Evolutionary conservation across 92 coral and sea anemone genomes (phyloP).

Genomic region (Porites cylindrica): DNA sequence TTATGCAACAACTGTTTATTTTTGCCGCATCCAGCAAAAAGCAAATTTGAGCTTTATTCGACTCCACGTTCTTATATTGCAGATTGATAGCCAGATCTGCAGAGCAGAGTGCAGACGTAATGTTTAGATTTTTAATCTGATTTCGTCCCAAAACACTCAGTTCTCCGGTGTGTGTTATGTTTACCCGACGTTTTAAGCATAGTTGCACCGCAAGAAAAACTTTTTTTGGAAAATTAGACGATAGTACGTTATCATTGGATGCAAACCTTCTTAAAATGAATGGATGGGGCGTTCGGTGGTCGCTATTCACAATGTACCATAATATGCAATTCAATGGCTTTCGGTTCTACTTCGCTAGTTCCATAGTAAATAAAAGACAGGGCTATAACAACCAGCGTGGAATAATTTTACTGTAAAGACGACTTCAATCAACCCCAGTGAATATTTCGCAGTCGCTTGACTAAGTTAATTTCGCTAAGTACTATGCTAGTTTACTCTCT

Average conservation of each 20-base stretch:
- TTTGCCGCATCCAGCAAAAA: background rate
- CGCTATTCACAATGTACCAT: slow-evolving; percentile 47
- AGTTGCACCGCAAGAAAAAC: no score
- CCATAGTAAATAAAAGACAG: slow-evolving; percentile 56
- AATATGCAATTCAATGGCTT: slow-evolving; percentile 74
- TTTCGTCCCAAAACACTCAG: background rate
- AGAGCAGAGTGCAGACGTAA: no score
- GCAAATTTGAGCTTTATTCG: no score
- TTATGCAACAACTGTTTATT: no score
- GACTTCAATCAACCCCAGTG: background rate
- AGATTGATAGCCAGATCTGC: background rate
- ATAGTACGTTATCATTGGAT: slow-evolving; percentile 9
- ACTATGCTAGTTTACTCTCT: background rate
- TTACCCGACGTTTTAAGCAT: no score
- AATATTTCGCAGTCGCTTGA: no score
- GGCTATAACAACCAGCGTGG: slow-evolving; percentile 1
- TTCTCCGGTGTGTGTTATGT: background rate
- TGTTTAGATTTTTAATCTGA: no score
- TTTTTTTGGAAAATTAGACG: no score
- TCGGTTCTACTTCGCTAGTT: slow-evolving; percentile 83
- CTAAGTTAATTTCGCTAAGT: background rate
- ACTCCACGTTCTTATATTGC: background rate
- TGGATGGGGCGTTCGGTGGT: background rate
- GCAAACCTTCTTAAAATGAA: slow-evolving; percentile 2
- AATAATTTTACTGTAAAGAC: background rate